A percentile compares a stretch with the other conserved stretches of the same genome.
Evolutionary conservation across 2,113 vertebrate species (phyloP).

Genomic region (Psettodes erumei): DNA sequence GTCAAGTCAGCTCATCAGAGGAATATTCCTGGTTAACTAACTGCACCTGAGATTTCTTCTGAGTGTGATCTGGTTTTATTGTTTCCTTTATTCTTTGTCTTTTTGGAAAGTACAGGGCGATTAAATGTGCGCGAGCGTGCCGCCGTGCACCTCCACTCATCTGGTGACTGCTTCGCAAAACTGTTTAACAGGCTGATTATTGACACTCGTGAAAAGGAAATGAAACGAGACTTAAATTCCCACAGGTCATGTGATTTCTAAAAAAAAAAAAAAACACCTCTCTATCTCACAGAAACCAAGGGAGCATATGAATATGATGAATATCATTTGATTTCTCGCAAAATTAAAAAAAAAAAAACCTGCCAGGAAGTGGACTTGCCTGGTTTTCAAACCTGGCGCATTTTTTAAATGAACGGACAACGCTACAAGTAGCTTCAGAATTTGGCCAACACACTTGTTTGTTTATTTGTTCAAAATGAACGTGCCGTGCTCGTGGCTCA

Average conservation of each 20-base stretch:
- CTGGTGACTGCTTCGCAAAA: slow-evolving; percentile 42
- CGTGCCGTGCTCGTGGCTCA: too few relatives aligned
- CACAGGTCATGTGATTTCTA: slow-evolving; percentile 57
- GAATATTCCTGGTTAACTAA: background rate
- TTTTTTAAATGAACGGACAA: background rate
- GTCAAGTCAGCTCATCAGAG: background rate
- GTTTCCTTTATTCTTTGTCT: slow-evolving; percentile 7
- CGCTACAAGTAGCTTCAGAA: background rate
- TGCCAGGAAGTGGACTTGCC: background rate
- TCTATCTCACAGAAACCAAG: slow-evolving; percentile 27
- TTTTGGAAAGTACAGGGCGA: slow-evolving; percentile 35
- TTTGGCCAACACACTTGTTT: background rate
- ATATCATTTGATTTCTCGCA: slow-evolving; percentile 13
- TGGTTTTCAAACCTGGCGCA: background rate
- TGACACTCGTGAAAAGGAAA: slow-evolving; percentile 66
- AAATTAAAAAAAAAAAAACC: too few relatives aligned
- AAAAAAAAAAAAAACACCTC: slow-evolving; percentile 16
- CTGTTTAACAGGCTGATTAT: slow-evolving; percentile 44
- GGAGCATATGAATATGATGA: slow-evolving; percentile 15
- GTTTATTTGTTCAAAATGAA: background rate
- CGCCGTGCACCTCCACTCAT: slow-evolving; percentile 12
- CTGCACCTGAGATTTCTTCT: background rate
- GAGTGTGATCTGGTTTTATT: background rate
- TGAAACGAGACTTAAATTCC: slow-evolving; percentile 62
- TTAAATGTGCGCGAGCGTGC: background rate